Evolutionary conservation across 2,113 vertebrate species (phyloP), one percentile per base, ranked within the genome.

Genomic region (Motacilla alba): DNA sequence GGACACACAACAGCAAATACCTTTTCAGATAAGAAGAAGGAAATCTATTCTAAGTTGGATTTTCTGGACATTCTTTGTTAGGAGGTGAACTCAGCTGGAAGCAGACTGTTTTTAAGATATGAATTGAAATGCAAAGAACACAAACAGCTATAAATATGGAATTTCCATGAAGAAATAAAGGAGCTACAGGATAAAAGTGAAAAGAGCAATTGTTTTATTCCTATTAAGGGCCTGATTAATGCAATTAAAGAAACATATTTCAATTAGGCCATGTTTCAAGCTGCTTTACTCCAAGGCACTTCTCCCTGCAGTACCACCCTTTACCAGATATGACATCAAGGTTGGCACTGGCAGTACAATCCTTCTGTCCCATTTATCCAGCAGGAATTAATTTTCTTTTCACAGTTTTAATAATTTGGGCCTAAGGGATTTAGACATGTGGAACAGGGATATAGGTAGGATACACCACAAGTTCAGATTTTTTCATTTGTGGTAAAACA

Each of bases 201-300:
- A 89, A 87, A 60, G 9, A 95, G 19, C 6, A 63, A 91, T 88
- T 94, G 56, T 56, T 80, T 93, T 81, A 94, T 96, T 97, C 94
- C 78, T 90, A 87, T 95, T 93, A 94, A 75, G 19, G 74, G 10
- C 30, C 26, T 78, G 59, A 95, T 95, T 93, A 94, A 90, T 68
- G 63, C 37, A 92, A 96, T 83, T 91, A 92, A 86, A 94, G 14
- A 78, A 89, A 33, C 27, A 52, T 33, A 67, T 89, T 96, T 92
- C 70, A 96, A 93, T 96, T 95, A 93, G 59, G 26, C 44, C 68
- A 20, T 13, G 31, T 88, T 79, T 91, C 68, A 81, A 94, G 46
- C 70, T 58, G 72, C 86, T 93, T 94, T 70, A 68, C 68, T 77
- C 63, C 74, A 73, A 82, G 55, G 37, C 50, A 47, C 30, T 62